Base-by-base conservation (phyloP, 2,797 vertebrate genomes). In the Morelia viridis region DNA sequence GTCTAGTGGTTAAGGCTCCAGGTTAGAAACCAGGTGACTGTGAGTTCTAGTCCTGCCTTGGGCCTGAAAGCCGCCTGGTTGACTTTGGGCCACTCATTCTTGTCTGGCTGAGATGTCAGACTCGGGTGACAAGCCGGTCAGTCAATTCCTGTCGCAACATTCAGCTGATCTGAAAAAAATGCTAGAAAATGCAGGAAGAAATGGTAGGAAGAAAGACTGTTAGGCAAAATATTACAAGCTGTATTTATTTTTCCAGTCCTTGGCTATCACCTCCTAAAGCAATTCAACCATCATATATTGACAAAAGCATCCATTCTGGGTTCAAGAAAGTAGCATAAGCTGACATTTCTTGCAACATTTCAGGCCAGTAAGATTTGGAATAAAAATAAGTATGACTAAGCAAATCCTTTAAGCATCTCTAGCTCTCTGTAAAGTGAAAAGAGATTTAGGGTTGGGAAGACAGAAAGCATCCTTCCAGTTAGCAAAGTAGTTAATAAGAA, bases 351-450 rank as follows among this genome's bases (percentile, higher is more conserved):
- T 90, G 56, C 89, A 91, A 22, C 84, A 41, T 93, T 91, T 89
- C 80, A 94, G 85, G n/a, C 56, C n/a, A 11, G 9, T 8, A 86
- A 11, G 31, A 84, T 94, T 71, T 94, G 89, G n/a, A 96, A 94
- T 92, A 94, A 84, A 95, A 95, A 94, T 94, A 93, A 95, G 93
- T 88, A 15, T 83, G 89, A 90, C 91, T 95, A 91, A 83, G 56
- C 65, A 91, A 86, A 94, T 71, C 0, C 58, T 87, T 90, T 57
- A 90, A 90, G 50, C 85, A 83, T 87, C 92, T 83, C 68, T 65
- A 80, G 53, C 24, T 31, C 31, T 87, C 85, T 90, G 28, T 91
- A 50, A 86, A 61, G 22, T 0, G 17, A 65, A 87, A 88, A 94
- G 87, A 35, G 89, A 61, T 41, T 87, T 92, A 17, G 84, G 4